Evolutionary conservation across 1,140 invertebrate species (phyloP).

Genomic region (Apis laboriosa): DNA sequence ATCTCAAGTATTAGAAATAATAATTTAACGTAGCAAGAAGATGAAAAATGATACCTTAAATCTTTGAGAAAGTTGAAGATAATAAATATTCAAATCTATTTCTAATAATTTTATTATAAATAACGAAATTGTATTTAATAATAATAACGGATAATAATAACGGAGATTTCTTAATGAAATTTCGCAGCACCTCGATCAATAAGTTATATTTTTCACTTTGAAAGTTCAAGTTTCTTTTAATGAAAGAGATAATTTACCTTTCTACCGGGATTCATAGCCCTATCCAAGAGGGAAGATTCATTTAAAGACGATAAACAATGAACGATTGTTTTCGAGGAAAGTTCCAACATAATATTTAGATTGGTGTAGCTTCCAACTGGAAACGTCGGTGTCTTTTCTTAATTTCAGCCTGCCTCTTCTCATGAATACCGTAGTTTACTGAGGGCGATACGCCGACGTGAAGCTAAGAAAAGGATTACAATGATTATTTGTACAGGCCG

Average conservation of each 20-base stretch:
- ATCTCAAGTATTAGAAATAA: too few relatives aligned
- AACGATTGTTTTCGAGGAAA: conserved; percentile 56
- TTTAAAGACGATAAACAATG: conserved; percentile 53
- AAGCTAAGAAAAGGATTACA: conserved; percentile 51
- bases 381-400: conserved; percentile 51
- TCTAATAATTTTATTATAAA: too few relatives aligned
- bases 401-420: conserved; percentile 59
- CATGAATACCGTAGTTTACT: conserved; percentile 54
- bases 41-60: too few relatives aligned
- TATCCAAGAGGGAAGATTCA: conserved; percentile 17
- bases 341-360: conserved; percentile 62
- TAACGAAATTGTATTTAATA: too few relatives aligned
- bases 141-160: too few relatives aligned
- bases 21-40: too few relatives aligned
- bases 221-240: background rate
- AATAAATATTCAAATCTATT: too few relatives aligned
- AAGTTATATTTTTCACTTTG: background rate
- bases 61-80: too few relatives aligned
- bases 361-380: conserved; percentile 51
- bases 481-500: conserved; percentile 65
- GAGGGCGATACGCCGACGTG: conserved; percentile 34
- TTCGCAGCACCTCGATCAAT: background rate
- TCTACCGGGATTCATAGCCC: background rate
- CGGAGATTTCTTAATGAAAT: background rate
- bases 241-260: background rate